Evolutionary conservation across 1,140 invertebrate species (phyloP), one percentile per base, ranked within the genome.

Genomic region (Ectropis grisescens): DNA sequence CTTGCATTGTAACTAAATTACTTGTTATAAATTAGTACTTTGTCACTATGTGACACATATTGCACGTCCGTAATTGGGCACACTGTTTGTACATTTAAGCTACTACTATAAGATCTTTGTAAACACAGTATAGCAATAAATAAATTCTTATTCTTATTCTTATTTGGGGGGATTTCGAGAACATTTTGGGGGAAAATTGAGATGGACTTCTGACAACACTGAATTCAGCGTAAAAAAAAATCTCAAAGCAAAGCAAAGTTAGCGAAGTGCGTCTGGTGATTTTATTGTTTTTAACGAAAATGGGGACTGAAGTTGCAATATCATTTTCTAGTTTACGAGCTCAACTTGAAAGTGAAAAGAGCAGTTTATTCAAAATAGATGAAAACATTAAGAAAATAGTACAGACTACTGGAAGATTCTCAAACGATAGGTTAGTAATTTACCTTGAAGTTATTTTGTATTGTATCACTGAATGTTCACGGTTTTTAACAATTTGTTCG

Each of bases 301-400:
- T 82, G 79, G 76, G 67, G 37, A 82, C 79, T 39, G 76, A 82
- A 66, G 62, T 82, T 23, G 72, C 64, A 38, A 47, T 80, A 60
- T 81, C 76, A 2, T 75, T 81, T 75, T 80, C 44, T 58, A 41
- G 66, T 45, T 62, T 81, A 62, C 67, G 70, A 36, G 55, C 67
- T 38, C 72, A 82, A 58, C 41, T 82, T 57, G 79, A 82, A 53
- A 79, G 48, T 59, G 79, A 81, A 32, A 78, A 64, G 32, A 71
- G 56, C 43, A 79, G 64, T 57, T 66, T 82, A 26, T 81, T 51
- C 55, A 81, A 82, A 75, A 75, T 82, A 58, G 76, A 82, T 29
- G 79, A 80, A 64, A 74, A 79, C 33, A 82, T 81, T n/a, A 81
- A 82, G 56, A 78, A 72, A 59, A 79, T 82, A 22, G 71, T 78